Evolutionary conservation across 2,113 vertebrate genomes (phyloP), one percentile per base, ranked within the genome.

Genomic region (Pachypanchax playfairii): DNA sequence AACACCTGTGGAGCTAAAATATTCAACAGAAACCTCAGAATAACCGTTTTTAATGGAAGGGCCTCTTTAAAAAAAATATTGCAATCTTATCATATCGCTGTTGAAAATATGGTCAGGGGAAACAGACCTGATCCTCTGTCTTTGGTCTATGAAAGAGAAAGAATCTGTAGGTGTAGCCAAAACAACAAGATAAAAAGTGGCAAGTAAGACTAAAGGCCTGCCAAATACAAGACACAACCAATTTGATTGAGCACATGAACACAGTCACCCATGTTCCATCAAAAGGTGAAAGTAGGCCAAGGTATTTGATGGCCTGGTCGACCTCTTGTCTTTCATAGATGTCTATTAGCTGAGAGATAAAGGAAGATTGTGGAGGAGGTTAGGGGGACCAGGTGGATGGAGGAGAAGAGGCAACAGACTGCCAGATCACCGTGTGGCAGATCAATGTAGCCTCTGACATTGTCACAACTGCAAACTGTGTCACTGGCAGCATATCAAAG

Each of bases 351-450:
- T n/a, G n/a, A 69, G 80, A 85, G 64, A 79, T 64, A 47, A 28
- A 36, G 54, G 43, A 60, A 51, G 50, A 10, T 1, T 4, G 7
- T 17, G 29, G 65, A 42, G 18, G 57, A 5, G 43, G 47, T 8
- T 52, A 43, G 51, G 48, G 41, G 15, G 42, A 39, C 29, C 10
- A 2, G 17, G 53, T 59, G 41, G 31, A 43, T 5, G n/a, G 28
- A 42, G 43, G n/a, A 14, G 42, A 47, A 22, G 54, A 57, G 59
- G 79, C 65, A 75, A 69, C 76, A 78, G 79, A 71, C 73, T 78
- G 81, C 71, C 65, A 84, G 69, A 80, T 84, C n/a, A 36, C 63
- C 80, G 56, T 55, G 60, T 78, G 73, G 77, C 77, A 75, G 75
- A 75, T 61, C 54, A 62, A 62, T 36, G 18, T 82, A 79, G 76